Conservation (phyloP, 2,797 vertebrate species). For the Nyctalus aviator region DNA sequence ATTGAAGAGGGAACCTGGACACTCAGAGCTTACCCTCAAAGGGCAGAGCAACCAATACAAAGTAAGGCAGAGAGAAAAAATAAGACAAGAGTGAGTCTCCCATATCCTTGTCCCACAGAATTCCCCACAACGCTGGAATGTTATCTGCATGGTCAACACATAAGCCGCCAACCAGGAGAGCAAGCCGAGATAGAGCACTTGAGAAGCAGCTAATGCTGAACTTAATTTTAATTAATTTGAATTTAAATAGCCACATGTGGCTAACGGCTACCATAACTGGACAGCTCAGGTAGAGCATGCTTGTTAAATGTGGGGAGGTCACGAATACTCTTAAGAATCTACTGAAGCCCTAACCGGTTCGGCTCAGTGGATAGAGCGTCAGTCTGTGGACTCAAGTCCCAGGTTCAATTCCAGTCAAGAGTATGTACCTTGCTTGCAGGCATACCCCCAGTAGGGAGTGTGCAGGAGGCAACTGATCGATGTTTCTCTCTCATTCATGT, state of each 20-base stretch:
- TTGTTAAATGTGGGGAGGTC: not conserved
- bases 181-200: fast-evolving
- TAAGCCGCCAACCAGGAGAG: not conserved
- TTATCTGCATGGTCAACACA: not conserved
- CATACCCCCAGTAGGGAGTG: too few relatives aligned
- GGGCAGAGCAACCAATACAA: not conserved
- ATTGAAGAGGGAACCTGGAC: not conserved
- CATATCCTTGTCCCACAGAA: not conserved
- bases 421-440: too few relatives aligned
- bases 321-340: slow-evolving; percentile 1
- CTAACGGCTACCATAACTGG: not conserved
- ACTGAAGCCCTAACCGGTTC: not conserved
- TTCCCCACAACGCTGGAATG: not conserved
- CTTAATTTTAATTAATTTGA: slow-evolving; percentile 3
- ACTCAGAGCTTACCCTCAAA: not conserved
- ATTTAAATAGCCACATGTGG: not conserved
- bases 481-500: too few relatives aligned
- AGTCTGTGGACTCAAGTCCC: too few relatives aligned
- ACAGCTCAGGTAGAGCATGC: not conserved
- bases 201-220: not conserved
- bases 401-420: too few relatives aligned
- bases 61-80: not conserved
- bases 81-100: not conserved
- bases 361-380: too few relatives aligned
- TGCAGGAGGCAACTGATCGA: too few relatives aligned